Conservation (phyloP, 2,888 invertebrate genomes). For the Machimus atricapillus region DNA sequence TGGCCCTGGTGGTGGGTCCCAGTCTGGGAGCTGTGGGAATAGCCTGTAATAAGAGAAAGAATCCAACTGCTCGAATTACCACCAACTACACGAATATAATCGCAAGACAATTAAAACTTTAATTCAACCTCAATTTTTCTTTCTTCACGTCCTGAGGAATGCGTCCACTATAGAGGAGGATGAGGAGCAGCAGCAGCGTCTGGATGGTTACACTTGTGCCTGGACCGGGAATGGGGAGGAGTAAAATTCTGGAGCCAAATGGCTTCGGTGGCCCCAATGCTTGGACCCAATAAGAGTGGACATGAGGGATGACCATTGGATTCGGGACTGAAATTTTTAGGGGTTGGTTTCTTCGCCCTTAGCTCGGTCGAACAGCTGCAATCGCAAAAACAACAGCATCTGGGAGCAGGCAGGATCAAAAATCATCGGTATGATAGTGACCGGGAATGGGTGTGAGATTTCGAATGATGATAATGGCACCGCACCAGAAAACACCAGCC, state of each 20-base stretch:
- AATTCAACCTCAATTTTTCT: slow-evolving; percentile 35
- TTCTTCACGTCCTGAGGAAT: background rate
- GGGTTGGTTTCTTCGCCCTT: background rate
- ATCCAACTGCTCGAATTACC: slow-evolving; percentile 2
- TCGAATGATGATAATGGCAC: slow-evolving; percentile 26
- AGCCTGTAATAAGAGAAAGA: background rate
- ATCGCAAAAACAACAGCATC: slow-evolving; percentile 24
- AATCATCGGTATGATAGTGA: slow-evolving; percentile 9
- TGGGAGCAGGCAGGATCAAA: background rate
- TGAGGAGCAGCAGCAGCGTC: background rate
- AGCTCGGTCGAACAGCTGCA: slow-evolving; percentile 17
- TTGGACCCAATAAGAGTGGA: background rate
- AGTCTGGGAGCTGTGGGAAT: background rate
- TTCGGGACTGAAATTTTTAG: background rate
- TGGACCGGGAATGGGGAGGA: background rate
- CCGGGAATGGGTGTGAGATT: slow-evolving; percentile 13
- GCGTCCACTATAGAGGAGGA: background rate
- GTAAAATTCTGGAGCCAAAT: background rate
- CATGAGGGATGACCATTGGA: slow-evolving; percentile 14
- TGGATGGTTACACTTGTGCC: background rate
- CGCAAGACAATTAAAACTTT: slow-evolving; percentile 39
- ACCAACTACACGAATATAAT: slow-evolving; percentile 33
- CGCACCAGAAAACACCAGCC: background rate
- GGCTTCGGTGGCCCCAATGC: background rate
- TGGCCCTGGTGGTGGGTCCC: background rate